These are phyloP conservation scores for Steinernema scapterisci DNA, from an alignment of 2,888 invertebrate genomes.

Conservation along the genomic window DNA sequence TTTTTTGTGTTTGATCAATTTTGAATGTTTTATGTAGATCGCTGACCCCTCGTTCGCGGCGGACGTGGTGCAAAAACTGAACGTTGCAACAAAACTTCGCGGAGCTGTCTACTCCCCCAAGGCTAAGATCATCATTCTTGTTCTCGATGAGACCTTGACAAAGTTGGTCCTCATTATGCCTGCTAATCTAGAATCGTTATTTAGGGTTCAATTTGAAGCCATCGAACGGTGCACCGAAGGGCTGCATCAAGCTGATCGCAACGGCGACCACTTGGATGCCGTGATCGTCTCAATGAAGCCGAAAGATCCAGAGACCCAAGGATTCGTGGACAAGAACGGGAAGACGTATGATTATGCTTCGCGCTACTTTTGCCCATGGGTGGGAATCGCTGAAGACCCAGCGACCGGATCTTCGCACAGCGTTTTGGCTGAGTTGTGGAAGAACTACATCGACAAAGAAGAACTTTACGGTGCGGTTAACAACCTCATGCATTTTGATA, in stretches of 20 bases:
- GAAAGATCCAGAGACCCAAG: slow-evolving; percentile 40
- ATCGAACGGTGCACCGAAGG: background rate
- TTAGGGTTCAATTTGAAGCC: background rate
- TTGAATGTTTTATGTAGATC: slow-evolving; percentile 38
- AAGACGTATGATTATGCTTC: slow-evolving; percentile 68
- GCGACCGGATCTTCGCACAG: slow-evolving; percentile 68
- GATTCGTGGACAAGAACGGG: slow-evolving; percentile 47
- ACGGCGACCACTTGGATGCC: slow-evolving; percentile 50
- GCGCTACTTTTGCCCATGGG: slow-evolving; percentile 70
- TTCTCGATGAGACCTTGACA: slow-evolving; percentile 50
- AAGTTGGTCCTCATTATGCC: too few relatives aligned
- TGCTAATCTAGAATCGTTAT: background rate
- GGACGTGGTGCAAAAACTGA: slow-evolving; percentile 42
- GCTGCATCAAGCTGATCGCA: slow-evolving; percentile 40
- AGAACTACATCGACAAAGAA: slow-evolving; percentile 40
- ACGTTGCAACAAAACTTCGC: slow-evolving; percentile 35
- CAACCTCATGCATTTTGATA: too few relatives aligned
- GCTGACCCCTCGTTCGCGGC: slow-evolving; percentile 44
- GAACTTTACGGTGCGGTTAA: slow-evolving; percentile 43
- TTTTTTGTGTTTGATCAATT: too few relatives aligned
- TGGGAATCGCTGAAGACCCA: slow-evolving; percentile 69
- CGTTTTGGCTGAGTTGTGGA: slow-evolving; percentile 51
- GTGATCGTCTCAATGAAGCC: slow-evolving; percentile 48
- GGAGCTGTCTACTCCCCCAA: slow-evolving; percentile 43
- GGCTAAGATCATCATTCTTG: slow-evolving; percentile 46